Evolutionary conservation across 2,888 invertebrate genomes (phyloP).

Genomic region (Torymus aiolomorphi): DNA sequence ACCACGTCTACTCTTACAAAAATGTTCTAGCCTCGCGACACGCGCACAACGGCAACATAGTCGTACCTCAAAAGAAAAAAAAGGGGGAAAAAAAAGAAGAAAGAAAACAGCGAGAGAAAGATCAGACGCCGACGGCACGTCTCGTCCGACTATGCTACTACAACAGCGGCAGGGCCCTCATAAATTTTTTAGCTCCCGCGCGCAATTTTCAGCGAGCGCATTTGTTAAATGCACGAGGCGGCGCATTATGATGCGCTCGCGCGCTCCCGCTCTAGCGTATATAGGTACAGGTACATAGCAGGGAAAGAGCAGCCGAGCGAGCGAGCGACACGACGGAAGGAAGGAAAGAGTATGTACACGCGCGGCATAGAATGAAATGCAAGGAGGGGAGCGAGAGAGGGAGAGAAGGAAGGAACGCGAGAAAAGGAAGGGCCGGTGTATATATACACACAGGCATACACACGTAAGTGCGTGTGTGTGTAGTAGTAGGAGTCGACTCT

Average conservation of each 20-base stretch:
- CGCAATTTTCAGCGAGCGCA: conserved; percentile 31
- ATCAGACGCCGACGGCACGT: too few species aligned
- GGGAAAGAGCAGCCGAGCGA: neutral
- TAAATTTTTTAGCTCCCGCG: too few species aligned
- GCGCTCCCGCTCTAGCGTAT: neutral
- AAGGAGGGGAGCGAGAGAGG: neutral
- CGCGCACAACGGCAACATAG: too few species aligned
- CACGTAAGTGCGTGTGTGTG: neutral
- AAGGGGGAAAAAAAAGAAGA: too few species aligned
- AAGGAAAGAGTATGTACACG: neutral
- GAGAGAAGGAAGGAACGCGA: conserved; percentile 27
- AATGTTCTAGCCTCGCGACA: too few species aligned
- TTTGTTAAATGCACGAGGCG: conserved; percentile 22
- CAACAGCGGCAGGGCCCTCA: too few species aligned
- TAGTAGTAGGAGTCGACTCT: conserved; percentile 64
- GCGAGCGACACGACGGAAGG: conserved; percentile 29
- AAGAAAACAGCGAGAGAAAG: too few species aligned
- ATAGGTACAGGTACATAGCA: neutral
- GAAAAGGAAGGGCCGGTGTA: conserved; percentile 42
- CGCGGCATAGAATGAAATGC: too few species aligned
- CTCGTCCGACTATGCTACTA: too few species aligned
- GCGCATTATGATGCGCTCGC: conserved; percentile 30
- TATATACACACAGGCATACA: neutral
- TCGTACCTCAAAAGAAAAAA: too few species aligned
- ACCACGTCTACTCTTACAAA: too few species aligned